Evolutionary conservation across 2,113 vertebrate species (phyloP).

Genomic region (Lipophrys pholis): DNA sequence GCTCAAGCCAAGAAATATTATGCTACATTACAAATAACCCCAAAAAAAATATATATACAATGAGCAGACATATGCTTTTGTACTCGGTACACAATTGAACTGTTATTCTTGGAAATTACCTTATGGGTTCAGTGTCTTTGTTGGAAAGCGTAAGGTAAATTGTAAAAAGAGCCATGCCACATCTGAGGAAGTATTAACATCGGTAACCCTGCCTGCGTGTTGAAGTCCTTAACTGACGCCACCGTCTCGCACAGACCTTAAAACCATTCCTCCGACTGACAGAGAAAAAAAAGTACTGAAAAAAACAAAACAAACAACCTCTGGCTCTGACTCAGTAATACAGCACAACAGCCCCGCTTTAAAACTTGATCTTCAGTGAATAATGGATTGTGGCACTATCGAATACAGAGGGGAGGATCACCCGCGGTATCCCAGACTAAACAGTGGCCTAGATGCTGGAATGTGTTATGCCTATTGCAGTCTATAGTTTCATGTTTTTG

Average conservation of each 20-base stretch:
- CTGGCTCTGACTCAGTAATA: constrained; percentile 30
- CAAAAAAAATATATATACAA: neutral
- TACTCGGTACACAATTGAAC: neutral
- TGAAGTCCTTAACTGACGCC: neutral
- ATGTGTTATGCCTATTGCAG: constrained; percentile 77
- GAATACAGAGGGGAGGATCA: constrained; percentile 66
- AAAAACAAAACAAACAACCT: too few species aligned
- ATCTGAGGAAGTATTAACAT: neutral
- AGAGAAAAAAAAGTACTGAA: neutral
- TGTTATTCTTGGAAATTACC: neutral
- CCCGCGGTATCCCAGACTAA: constrained; percentile 67
- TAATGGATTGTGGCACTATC: constrained; percentile 76
- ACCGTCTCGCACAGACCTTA: neutral
- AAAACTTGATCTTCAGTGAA: constrained; percentile 79
- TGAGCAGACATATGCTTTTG: neutral
- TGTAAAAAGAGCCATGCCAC: neutral
- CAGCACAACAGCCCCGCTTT: constrained; percentile 30
- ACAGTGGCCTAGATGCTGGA: constrained; percentile 61
- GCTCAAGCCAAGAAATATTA: neutral
- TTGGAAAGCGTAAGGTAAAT: neutral
- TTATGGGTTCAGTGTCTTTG: neutral
- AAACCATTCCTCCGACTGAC: neutral
- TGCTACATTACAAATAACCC: neutral
- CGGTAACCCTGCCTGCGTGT: neutral
- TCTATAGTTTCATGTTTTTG: constrained; percentile 79